phyloP scores from a whole-genome alignment of 2,888 invertebrate species.

The Parapristionchus giblindavisi region DNA sequence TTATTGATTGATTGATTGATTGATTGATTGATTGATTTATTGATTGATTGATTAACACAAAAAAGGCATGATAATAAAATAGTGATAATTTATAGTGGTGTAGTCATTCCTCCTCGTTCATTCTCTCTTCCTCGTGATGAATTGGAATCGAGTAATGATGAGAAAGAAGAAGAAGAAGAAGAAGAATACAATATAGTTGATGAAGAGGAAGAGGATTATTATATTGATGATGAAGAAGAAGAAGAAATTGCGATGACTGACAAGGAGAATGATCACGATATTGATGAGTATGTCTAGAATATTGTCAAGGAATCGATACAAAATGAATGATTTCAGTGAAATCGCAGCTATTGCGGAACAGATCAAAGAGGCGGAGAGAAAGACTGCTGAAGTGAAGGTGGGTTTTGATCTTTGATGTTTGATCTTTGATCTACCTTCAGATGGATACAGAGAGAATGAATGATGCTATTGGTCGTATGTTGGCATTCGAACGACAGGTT shows the following conservation, averaged over 20 bases:
- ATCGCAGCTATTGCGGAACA: neutral
- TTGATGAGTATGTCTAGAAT: neutral
- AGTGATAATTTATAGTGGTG: no score
- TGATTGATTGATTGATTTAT: no score
- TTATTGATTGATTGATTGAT: no score
- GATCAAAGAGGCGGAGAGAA: neutral
- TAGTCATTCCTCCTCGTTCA: no score
- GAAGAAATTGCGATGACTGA: neutral
- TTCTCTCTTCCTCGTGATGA: no score
- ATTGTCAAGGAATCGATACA: neutral
- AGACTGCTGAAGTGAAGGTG: neutral
- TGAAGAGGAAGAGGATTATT: slow-evolving; percentile 2
- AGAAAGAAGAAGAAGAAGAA: slow-evolving; percentile 9
- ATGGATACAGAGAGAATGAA: neutral
- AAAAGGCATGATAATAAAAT: no score
- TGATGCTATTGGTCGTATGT: slow-evolving; percentile 10
- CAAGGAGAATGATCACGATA: neutral
- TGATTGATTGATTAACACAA: no score
- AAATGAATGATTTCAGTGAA: neutral
- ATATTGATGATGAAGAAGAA: neutral
- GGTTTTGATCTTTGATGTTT: neutral
- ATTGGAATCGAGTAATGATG: neutral
- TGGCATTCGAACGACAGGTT: no score
- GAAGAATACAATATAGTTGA: slow-evolving; percentile 5
- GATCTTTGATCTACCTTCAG: neutral